These are phyloP conservation scores for Edolisoma coerulescens DNA, from an alignment of 2,113 vertebrate species.

Conservation along the genomic window DNA sequence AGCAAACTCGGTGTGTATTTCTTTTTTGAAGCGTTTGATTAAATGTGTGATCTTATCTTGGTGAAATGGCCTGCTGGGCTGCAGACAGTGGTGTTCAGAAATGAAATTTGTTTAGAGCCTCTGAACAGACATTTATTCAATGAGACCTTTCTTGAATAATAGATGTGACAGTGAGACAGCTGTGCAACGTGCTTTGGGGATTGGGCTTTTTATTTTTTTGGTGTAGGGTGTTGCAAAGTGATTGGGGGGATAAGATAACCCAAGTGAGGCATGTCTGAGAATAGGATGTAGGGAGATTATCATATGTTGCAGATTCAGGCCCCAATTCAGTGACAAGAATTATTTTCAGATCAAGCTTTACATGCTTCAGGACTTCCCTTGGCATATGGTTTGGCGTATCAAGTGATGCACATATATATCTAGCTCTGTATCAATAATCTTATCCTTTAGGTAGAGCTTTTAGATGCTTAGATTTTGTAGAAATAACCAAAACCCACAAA, in stretches of 20 bases:
- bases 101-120: constrained; percentile 76
- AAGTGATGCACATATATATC: neutral
- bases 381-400: neutral
- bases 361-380: neutral
- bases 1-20: constrained; percentile 66
- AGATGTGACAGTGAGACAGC: constrained; percentile 64
- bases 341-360: neutral
- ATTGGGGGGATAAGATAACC: neutral
- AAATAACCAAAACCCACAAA: neutral
- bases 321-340: neutral
- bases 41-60: constrained; percentile 74
- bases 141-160: constrained; percentile 73
- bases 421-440: neutral
- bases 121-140: constrained; percentile 73
- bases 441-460: neutral
- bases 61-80: constrained; percentile 68
- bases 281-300: neutral
- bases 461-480: neutral
- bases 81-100: constrained; percentile 70
- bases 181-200: neutral
- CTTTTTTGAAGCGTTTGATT: constrained; percentile 71
- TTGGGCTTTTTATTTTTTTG: neutral
- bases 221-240: neutral
- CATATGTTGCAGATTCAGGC: neutral
- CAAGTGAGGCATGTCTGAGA: neutral